Evolutionary conservation across 2,113 vertebrate genomes (phyloP), one percentile per base, ranked within the genome.

Genomic region (Pavo muticus): DNA sequence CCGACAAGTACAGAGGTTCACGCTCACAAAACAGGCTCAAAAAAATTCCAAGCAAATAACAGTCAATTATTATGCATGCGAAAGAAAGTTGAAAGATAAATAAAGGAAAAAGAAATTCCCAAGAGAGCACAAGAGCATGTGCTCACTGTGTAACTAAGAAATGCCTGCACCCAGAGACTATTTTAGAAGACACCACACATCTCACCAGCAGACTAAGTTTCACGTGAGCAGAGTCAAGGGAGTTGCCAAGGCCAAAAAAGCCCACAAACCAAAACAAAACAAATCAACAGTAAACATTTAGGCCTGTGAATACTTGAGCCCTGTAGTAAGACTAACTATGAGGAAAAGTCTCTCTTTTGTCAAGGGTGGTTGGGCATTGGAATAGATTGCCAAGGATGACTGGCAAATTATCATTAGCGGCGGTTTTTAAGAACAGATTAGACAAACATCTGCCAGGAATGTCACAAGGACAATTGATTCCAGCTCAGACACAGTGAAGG

Each of bases 101-200:
- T 37, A 84, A 77, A 57, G 14, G n/a, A 24, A 65, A 68, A 84
- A 52, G 14, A 78, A 74, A 44, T n/a, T 24, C 4, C 18, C 23
- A 23, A 70, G 25, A 2, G 69, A 87, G 15, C 0, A 0, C 29
- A 59, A 3, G 2, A 81, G 16, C 44, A 61, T 9, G 4, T 2
- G 7, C 13, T n/a, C 4, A 7, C 9, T 16, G 9, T 19, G 59
- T 11, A 32, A 9, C 20, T 63, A 39, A 84, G 37, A 19, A 61
- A 84, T 78, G 8, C 23, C 21, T 61, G 21, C n/a, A 47, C 29
- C 4, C 14, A 81, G 60, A n/a, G 64, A 21, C 21, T 10, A 2
- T 14, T 78, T 67, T 16, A 47, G 72, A 87, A 59, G 45, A 42
- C 59, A 72, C 21, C 78, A 57, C 19, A 39, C 40, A 47, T 70